Evolutionary conservation across 92 coral and sea anemone genomes (phyloP), one percentile per base, ranked within the genome.

Genomic region (Phenganax stokvisi): DNA sequence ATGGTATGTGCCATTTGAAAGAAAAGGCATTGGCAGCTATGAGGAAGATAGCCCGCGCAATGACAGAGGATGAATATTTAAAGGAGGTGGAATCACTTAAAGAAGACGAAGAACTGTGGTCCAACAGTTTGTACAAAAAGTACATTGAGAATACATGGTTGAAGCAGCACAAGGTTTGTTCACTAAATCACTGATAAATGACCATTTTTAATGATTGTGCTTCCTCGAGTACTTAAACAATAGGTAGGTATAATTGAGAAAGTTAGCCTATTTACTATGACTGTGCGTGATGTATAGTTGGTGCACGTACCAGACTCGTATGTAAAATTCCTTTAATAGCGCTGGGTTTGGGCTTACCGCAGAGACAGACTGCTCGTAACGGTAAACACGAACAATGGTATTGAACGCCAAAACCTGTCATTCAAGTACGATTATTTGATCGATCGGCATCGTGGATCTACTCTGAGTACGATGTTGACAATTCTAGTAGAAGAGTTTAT

Each of bases 401-500:
- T 56, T 55, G 71, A 81, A 54, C 85, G 79, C 51, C 71, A 81
- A 70, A 81, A 81, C 65, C 28, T 70, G 56, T 37, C 68, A 17
- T 70, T 81, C 44, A 69, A 70, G 27, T 81, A 30, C 28, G 74
- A 81, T 17, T 67, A 80, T 63, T 80, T 80, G 84, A 75, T 29
- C 52, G 84, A 58, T 31, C 53, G 76, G 74, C 29, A 65, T 30
- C 56, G 78, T 52, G 74, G 51, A 30, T 28, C 84, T 3, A 52
- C 78, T 8, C 62, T 81, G 17, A 81, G 84, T 56, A 30, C 78
- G 53, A 70, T 81, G 67, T 64, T 70, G 12, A 81, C 51, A 25
- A 80, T 80, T 67, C 84, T 80, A 0, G 55, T 67, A 51, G 84
- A 80, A 15, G 77, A 53, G 75, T 81, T 81, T 17, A 60, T 54